Base-by-base conservation (phyloP, 2,797 vertebrate genomes). In the Neosilurus hyrtlii region DNA sequence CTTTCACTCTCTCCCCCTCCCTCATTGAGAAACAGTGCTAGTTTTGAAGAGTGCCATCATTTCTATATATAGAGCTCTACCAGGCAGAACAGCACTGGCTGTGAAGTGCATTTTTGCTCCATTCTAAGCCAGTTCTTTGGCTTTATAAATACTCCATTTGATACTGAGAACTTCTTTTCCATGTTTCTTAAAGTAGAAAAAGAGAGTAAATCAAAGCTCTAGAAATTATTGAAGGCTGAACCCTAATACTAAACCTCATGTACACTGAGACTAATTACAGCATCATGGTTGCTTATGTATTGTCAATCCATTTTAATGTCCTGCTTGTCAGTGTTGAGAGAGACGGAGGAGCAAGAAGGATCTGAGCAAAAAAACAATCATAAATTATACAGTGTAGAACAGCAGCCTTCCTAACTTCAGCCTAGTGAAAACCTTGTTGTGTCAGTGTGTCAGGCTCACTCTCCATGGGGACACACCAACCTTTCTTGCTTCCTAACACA, bases 321-420 rank as follows among this genome's bases (percentile, higher is more conserved):
- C 84, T 85, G 85, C 85, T 91, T 90, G 87, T 87, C 84, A 87
- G 82, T 80, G 59, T 90, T 88, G 88, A 90, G 84, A 82, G 81
- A 61, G 83, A 88, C 67, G 80, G 59, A 82, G 24, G 63, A 82
- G 73, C 20, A 75, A 81, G 88, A 83, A 91, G 90, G 89, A 88
- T 88, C 89, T 89, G 91, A 91, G 90, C 92, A 94, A 93, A 92
- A 89, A 88, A 91, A 43, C 43, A 5, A 79, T 90, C 87, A 93
- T 94, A 91, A 94, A 94, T 94, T 93, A 94, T 94, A 91, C 91
- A 93, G 89, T 9, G 84, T 87, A 85, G 90, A 89, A 90, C 88
- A 93, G 89, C 88, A 91, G 90, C 90, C 84, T 91, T 84, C 88
- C 89, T 85, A 87, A 89, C 92, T 93, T 91, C 87, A 90, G 88